Evolutionary conservation across 2,113 vertebrate species (phyloP), one percentile per base, ranked within the genome.

Genomic region (Electrona antarctica): DNA sequence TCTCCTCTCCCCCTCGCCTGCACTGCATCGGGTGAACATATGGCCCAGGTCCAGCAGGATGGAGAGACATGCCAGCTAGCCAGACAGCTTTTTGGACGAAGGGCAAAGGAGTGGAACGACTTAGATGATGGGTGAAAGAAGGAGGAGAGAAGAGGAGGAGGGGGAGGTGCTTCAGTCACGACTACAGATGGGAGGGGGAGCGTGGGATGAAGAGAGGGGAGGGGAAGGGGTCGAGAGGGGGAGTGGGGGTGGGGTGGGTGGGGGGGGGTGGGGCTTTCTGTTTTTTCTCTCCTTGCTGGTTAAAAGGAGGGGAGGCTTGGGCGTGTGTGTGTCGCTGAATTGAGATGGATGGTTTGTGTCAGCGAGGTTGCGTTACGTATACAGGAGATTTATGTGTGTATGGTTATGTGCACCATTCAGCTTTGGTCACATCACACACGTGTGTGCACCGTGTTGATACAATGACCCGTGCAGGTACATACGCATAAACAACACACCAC

Each of bases 11-110:
- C 9, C 50, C 48, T n/a, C 57, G n/a, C 29, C 58, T 69, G 21
- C 21, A 21, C 48, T 54, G n/a, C n/a, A 54, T 13, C 51, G 6
- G 4, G 50, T n/a, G 60, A 75, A 57, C 75, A 75, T 75, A 78
- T 75, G 74, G 60, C 41, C 55, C 3, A 70, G 70, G 70, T 76
- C 72, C 77, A 69, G 54, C 61, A 46, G 67, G 64, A 67, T 50
- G 10, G 21, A 50, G 45, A 78, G 71, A 61, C 65, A 8, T 83
- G 80, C 62, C 29, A 15, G 71, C n/a, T 7, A 15, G 66, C 50
- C 33, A 41, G 33, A 41, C 33, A 41, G 33, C 79, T 3, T 60
- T 75, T n/a, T 73, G 71, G 55, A 71, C 12, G 0, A 46, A 60
- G 65, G 67, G 49, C 70, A 60, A 64, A 72, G 0, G 10, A 67